Conservation (phyloP, 2,113 vertebrate genomes). For the Aegithalos caudatus region DNA sequence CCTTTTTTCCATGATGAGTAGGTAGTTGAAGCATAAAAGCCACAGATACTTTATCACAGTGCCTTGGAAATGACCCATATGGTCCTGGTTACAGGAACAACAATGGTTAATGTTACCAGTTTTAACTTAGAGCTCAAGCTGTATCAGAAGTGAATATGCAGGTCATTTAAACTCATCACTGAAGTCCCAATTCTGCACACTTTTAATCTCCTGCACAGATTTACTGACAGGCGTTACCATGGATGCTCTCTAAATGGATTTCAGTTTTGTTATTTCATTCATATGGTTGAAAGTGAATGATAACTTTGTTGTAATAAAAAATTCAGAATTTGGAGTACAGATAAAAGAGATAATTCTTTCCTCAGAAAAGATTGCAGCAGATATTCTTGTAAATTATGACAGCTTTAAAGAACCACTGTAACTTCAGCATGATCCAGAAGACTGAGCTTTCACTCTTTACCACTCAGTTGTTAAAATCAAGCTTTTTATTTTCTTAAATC, state of each 20-base stretch:
- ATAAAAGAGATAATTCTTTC: neutral
- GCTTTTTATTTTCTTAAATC: neutral
- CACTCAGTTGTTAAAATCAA: neutral
- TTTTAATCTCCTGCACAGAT: neutral
- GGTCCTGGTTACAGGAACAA: conserved; percentile 31
- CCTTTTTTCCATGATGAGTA: conserved; percentile 34
- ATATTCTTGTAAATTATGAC: neutral
- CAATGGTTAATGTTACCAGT: neutral
- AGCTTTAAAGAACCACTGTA: neutral
- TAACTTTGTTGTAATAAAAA: neutral
- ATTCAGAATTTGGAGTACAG: neutral
- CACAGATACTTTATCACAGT: conserved; percentile 1
- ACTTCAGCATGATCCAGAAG: neutral
- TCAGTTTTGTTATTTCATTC: neutral
- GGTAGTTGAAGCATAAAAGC: conserved; percentile 3
- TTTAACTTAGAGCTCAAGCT: neutral
- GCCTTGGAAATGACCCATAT: conserved; percentile 41
- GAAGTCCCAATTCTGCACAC: neutral
- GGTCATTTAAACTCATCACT: neutral
- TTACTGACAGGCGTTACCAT: neutral
- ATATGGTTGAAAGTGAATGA: neutral
- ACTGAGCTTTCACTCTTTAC: neutral
- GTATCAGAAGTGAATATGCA: neutral
- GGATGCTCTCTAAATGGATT: neutral
- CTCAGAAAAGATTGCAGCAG: neutral